Evolutionary conservation across 2,113 vertebrate genomes (phyloP), one percentile per base, ranked within the genome.

Genomic region (Emydura subglobosa): DNA sequence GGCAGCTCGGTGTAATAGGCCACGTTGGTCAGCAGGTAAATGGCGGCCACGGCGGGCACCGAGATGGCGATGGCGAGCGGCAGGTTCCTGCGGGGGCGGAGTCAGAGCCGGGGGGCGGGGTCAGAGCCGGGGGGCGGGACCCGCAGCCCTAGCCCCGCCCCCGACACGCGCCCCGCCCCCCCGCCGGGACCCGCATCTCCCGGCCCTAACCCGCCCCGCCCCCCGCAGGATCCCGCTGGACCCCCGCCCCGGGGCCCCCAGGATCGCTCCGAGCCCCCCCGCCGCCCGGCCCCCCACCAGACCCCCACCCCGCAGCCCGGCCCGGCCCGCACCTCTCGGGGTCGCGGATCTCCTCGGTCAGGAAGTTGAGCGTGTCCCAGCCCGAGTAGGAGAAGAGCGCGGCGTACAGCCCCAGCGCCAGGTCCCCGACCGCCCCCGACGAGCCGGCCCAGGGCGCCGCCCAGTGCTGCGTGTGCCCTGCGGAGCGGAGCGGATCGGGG

Each of bases 321-420:
- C 4, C 57, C 25, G 12, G 24, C 17, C 79, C 88, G 95, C 87
- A 99, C 99, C 98, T 99, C 96, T 99, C 99, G 3, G 99, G 99
- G 95, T 99, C 98, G 96, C 99, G 98, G 93, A 99, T 99, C 96
- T 99, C 99, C 96, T 99, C 99, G 0, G 99, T 99, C 94, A 99
- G 99, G 74, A 99, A 99, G 98, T 99, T 99, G 88, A 99, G 99
- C 7, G 99, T 99, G 96, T 99, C 99, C 99, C 99, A 99, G 91
- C 99, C 99, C 0, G 99, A 99, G 97, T 99, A 99, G 85, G 99
- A 99, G 97, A 99, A 99, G 65, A 99, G 97, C 44, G 99, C 99
- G 0, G 99, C 99, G 96, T 99, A 99, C 27, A 99, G 96, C 7
- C 99, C 99, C 97, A 99, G 96, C 4, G 99, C 99, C 16, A 99